Percentiles rank a stretch among this genome's conserved stretches.
These are phyloP conservation scores for Torymus tubicola DNA, from an alignment of 2,888 invertebrate genomes.

Conservation along the genomic window DNA sequence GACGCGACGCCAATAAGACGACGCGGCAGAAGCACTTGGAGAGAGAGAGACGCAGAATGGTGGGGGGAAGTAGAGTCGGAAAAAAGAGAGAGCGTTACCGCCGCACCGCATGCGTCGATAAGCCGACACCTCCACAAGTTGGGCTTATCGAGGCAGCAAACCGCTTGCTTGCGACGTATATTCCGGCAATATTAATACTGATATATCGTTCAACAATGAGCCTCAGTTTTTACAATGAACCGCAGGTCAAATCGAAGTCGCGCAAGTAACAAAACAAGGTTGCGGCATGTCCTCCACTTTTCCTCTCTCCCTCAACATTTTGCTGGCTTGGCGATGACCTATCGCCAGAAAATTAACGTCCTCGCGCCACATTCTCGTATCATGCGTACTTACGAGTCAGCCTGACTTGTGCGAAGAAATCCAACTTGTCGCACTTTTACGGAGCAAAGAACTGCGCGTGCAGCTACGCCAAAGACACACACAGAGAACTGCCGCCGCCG, in stretches of 20 bases:
- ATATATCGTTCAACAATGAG: too few relatives aligned
- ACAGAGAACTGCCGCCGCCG: constrained; percentile 47
- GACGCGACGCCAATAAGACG: constrained; percentile 46
- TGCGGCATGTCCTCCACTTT: too few relatives aligned
- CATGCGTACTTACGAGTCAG: constrained; percentile 58
- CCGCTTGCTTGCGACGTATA: too few relatives aligned
- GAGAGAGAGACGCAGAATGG: not conserved
- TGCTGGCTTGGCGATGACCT: not conserved
- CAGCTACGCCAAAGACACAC: constrained; percentile 43
- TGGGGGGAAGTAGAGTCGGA: not conserved
- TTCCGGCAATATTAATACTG: too few relatives aligned
- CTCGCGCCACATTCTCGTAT: not conserved
- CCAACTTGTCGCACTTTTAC: constrained; percentile 38
- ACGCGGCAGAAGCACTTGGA: not conserved
- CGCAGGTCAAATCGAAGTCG: too few relatives aligned
- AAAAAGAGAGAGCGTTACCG: constrained; percentile 32
- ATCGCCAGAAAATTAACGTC: not conserved
- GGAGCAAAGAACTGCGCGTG: constrained; percentile 46
- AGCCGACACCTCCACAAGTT: constrained; percentile 7
- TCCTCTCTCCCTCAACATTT: too few relatives aligned
- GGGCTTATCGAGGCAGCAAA: too few relatives aligned
- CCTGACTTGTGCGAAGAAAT: constrained; percentile 53
- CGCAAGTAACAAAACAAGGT: too few relatives aligned
- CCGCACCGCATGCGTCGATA: constrained; percentile 35
- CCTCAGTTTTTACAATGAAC: too few relatives aligned